These are phyloP conservation scores for Piliocolobus tephrosceles DNA, from an alignment of 2,113 vertebrate genomes.

Conservation along the genomic window DNA sequence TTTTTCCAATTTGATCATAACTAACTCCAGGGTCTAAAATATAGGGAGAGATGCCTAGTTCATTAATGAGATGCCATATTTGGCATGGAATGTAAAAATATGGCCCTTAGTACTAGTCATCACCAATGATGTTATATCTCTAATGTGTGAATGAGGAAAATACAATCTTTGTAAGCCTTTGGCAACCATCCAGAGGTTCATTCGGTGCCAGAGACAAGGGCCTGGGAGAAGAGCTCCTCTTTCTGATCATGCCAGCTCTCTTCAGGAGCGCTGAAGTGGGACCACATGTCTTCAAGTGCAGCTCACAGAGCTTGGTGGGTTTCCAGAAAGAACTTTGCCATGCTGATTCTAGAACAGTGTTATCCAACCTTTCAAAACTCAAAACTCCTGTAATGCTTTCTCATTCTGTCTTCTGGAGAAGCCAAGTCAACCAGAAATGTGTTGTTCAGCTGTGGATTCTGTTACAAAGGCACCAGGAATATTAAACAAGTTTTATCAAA, in stretches of 20 bases:
- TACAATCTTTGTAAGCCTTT: neutral
- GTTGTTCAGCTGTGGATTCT: neutral
- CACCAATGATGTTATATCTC: neutral
- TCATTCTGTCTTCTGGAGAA: neutral
- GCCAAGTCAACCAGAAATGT: neutral
- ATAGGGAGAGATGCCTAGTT: neutral
- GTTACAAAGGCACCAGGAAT: neutral
- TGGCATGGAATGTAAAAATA: neutral
- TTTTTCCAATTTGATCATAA: neutral
- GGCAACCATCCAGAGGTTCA: neutral
- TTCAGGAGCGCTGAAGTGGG: neutral
- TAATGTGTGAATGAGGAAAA: conserved; percentile 4
- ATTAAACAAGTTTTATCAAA: neutral
- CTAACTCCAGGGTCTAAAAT: neutral
- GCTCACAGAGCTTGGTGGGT: neutral
- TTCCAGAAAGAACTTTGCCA: neutral
- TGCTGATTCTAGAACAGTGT: neutral
- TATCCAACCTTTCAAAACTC: neutral
- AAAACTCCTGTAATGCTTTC: neutral
- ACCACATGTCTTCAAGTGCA: no score
- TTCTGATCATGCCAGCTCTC: neutral
- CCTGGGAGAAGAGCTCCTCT: neutral
- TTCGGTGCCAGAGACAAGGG: neutral
- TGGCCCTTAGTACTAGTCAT: neutral
- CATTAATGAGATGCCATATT: neutral